Percentiles rank a stretch among this genome's conserved stretches.
These are phyloP conservation scores for Scaptomyza polygonia DNA, from an alignment of 2,888 invertebrate species.

Conservation along the genomic window DNA sequence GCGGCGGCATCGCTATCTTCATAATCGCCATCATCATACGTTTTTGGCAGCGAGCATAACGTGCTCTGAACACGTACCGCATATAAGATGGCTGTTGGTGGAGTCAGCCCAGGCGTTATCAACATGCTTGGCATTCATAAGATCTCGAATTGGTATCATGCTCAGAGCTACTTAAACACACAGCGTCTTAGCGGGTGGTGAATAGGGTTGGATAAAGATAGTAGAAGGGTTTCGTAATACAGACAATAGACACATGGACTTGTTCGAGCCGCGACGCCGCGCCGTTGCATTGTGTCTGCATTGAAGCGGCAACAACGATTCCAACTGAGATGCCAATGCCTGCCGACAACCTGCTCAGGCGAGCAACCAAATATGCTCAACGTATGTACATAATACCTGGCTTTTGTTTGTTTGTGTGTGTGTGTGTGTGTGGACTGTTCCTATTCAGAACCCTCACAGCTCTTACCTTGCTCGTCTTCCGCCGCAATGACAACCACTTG, in stretches of 20 bases:
- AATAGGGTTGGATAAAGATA: neutral
- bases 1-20: slow-evolving; percentile 55
- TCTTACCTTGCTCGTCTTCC: slow-evolving; percentile 7
- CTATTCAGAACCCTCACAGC: slow-evolving; percentile 1
- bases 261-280: slow-evolving; percentile 8
- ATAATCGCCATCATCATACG: slow-evolving; percentile 73
- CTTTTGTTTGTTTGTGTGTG: slow-evolving; percentile 54
- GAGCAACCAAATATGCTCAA: slow-evolving; percentile 69
- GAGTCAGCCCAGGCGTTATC: slow-evolving; percentile 59
- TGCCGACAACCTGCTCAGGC: slow-evolving; percentile 61
- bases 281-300: slow-evolving; percentile 56
- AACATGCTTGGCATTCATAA: slow-evolving; percentile 74
- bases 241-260: slow-evolving; percentile 41
- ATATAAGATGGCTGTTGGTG: slow-evolving; percentile 36
- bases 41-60: slow-evolving; percentile 64
- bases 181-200: slow-evolving; percentile 1
- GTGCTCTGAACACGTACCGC: slow-evolving; percentile 71
- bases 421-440: slow-evolving; percentile 37
- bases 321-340: slow-evolving; percentile 2
- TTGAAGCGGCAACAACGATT: slow-evolving; percentile 58
- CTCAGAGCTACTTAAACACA: slow-evolving; percentile 65
- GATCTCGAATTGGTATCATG: slow-evolving; percentile 63
- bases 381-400: slow-evolving; percentile 68
- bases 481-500: slow-evolving; percentile 54
- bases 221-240: slow-evolving; percentile 11